A percentile compares a stretch with the other conserved stretches of the same genome.
phyloP scores from a whole-genome alignment of 1,140 invertebrate genomes.

The Orius laevigatus region DNA sequence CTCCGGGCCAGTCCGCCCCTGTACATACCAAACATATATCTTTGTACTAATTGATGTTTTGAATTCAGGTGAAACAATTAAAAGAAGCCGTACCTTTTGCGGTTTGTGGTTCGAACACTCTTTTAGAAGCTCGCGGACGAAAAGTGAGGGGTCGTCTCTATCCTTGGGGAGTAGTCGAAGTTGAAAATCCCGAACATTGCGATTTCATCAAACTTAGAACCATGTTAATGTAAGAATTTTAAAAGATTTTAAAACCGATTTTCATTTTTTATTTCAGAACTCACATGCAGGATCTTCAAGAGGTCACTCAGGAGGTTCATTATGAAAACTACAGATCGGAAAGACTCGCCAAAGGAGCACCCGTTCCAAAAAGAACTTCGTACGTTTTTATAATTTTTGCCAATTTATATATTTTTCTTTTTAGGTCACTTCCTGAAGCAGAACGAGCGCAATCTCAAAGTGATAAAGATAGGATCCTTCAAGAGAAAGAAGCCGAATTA shows the following conservation, averaged over 20 bases:
- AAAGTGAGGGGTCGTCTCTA: conserved; percentile 85
- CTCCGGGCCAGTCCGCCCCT: too few species aligned
- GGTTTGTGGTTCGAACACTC: conserved; percentile 90
- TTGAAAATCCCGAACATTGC: conserved; percentile 98
- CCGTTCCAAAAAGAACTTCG: conserved; percentile 52
- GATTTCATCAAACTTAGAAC: conserved; percentile 96
- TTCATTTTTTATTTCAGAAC: conserved; percentile 39
- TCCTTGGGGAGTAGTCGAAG: conserved; percentile 97
- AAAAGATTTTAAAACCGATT: neutral
- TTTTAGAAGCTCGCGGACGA: conserved; percentile 76
- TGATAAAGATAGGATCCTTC: conserved; percentile 68
- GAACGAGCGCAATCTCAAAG: conserved; percentile 27
- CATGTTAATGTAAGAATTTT: conserved; percentile 72
- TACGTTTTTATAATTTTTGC: conserved; percentile 27
- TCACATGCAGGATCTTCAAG: conserved; percentile 91
- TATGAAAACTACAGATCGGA: conserved; percentile 93
- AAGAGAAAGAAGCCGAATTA: conserved; percentile 80
- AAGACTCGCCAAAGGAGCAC: conserved; percentile 61
- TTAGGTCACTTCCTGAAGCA: conserved; percentile 20
- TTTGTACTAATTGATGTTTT: too few species aligned
- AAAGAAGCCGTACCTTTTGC: conserved; percentile 94
- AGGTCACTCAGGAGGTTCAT: conserved; percentile 88
- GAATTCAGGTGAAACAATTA: conserved; percentile 62
- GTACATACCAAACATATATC: too few species aligned
- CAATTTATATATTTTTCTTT: conserved; percentile 8